Percentiles rank a stretch among this genome's conserved stretches.
Conservation (phyloP, 2,797 vertebrate genomes). For the Anguilla megastoma region DNA sequence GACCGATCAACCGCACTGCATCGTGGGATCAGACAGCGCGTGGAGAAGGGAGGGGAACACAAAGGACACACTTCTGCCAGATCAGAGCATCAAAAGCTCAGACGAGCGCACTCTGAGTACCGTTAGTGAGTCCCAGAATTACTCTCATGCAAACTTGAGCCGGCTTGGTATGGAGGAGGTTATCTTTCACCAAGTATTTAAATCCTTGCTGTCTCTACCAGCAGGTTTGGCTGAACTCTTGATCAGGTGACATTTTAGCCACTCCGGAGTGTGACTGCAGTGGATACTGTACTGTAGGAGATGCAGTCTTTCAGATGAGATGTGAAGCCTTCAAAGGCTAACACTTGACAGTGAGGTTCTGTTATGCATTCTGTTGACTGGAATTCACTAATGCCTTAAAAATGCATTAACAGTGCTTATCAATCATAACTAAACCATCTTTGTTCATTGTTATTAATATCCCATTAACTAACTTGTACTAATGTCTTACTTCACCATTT, state of each 20-base stretch:
- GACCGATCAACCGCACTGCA: constrained; percentile 63
- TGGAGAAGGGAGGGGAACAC: constrained; percentile 50
- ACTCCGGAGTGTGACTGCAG: not conserved
- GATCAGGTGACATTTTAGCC: not conserved
- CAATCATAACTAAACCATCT: no score
- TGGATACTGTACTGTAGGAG: not conserved
- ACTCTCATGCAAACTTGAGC: not conserved
- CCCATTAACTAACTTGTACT: no score
- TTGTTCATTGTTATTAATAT: no score
- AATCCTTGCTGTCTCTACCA: not conserved
- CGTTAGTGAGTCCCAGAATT: not conserved
- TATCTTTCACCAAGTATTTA: constrained; percentile 4
- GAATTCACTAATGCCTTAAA: not conserved
- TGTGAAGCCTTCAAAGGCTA: not conserved
- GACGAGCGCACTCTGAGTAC: not conserved
- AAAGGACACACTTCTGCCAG: constrained; percentile 66
- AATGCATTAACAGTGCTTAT: not conserved
- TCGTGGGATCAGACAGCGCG: constrained; percentile 51
- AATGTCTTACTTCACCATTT: no score
- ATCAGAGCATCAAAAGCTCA: constrained; percentile 50
- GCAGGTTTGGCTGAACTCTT: not conserved
- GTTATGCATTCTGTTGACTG: not conserved
- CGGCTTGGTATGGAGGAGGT: not conserved
- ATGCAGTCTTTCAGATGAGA: not conserved
- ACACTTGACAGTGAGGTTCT: not conserved